Evolutionary conservation across 1,140 invertebrate genomes (phyloP).

Genomic region (Gryllus bimaculatus): DNA sequence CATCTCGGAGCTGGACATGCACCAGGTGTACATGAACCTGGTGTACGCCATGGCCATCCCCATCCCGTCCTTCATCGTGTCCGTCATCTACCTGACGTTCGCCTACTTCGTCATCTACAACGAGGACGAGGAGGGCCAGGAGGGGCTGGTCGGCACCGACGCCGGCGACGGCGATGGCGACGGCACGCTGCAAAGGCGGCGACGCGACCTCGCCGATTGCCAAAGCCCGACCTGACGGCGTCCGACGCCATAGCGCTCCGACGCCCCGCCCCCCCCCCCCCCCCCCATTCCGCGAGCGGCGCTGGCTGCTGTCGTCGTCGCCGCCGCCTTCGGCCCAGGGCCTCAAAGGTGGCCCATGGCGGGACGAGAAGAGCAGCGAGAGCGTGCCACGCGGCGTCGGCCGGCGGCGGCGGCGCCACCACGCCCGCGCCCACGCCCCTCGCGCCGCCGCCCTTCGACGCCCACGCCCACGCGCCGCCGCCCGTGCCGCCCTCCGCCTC

Average conservation of each 20-base stretch:
- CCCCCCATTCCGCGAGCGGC: conserved; percentile 66
- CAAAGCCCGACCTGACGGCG: conserved; percentile 41
- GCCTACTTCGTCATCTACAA: conserved; percentile 88
- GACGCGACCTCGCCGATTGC: conserved; percentile 27
- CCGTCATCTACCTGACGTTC: conserved; percentile 80
- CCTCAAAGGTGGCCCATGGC: conserved; percentile 69
- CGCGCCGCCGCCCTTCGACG: conserved; percentile 30
- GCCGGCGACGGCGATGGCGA: conserved; percentile 28
- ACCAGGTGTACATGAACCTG: conserved; percentile 71
- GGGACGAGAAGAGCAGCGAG: conserved; percentile 64
- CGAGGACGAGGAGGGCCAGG: conserved; percentile 60
- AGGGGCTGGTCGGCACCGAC: conserved; percentile 40
- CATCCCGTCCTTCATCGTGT: conserved; percentile 82
- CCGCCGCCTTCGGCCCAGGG: conserved; percentile 67
- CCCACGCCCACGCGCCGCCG: conserved; percentile 52
- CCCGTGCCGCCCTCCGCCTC: conserved; percentile 45
- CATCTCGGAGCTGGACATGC: conserved; percentile 77
- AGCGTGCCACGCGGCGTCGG: conserved; percentile 52
- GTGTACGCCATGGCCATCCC: conserved; percentile 87
- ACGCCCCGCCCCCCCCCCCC: too few relatives aligned
- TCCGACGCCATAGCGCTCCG: conserved; percentile 59
- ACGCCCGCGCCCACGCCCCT: conserved; percentile 44
- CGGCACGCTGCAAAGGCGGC: conserved; percentile 11
- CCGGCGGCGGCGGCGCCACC: conserved; percentile 42
- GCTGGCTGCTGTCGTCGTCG: conserved; percentile 29